Evolutionary conservation across 2,888 invertebrate genomes (phyloP), one percentile per base, ranked within the genome.

Genomic region (Pyralis farinalis): DNA sequence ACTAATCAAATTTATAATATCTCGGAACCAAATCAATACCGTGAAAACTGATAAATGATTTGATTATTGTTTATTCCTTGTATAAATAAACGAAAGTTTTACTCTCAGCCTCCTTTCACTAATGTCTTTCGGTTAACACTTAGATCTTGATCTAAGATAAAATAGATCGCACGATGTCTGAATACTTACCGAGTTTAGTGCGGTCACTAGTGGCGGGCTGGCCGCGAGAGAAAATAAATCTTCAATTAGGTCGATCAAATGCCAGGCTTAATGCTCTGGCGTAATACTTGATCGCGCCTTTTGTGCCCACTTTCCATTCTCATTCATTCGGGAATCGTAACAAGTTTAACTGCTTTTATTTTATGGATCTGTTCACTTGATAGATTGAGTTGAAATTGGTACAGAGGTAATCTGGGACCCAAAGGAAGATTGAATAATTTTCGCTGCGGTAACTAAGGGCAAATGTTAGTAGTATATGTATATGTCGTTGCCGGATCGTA

Each of bases 161-260:
- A 82, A 83, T 83, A 81, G 82, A 85, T 85, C 80, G 76, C 74
- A 71, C 72, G 75, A 75, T 72, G 79, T 77, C 80, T 78, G 80
- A 77, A 72, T 71, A 62, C 66, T 64, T 66, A 67, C 65, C 59
- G 53, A 44, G 50, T 53, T 45, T 58, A 62, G 62, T 62, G 67
- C 80, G 78, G 76, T 78, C 84, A 80, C n/a, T n/a, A n/a, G n/a
- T n/a, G n/a, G 70, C 62, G 66, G 67, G 65, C 67, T 67, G 60
- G 58, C 69, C 58, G 63, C 58, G 72, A 78, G 75, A 80, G 82
- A 85, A 86, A 86, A 86, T 86, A 86, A 81, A 85, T 83, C 76
- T 75, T 73, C 82, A 86, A 85, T 86, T 86, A 68, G 87, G 87
- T 83, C 87, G 72, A 81, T 84, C 78, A 85, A 86, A 86, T 82